A percentile compares a stretch with the other conserved stretches of the same genome.
phyloP scores from a whole-genome alignment of 2,113 vertebrate genomes.

The Xenus cinereus region DNA sequence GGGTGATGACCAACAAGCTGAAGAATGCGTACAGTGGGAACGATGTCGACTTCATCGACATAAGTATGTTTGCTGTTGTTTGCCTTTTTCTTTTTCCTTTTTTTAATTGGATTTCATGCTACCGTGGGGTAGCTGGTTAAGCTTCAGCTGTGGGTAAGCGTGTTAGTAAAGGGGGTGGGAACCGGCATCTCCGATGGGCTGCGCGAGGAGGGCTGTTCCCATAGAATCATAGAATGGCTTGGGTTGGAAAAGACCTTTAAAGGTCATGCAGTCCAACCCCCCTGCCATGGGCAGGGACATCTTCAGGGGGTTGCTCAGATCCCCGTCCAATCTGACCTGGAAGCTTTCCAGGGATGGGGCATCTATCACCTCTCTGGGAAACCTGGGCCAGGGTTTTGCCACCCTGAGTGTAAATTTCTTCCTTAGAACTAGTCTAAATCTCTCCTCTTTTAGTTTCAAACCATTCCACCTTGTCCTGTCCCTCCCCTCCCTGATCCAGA shows the following conservation, averaged over 20 bases:
- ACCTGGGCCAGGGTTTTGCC: too few species aligned
- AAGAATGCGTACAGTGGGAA: slow-evolving; percentile 92
- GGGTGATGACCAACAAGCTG: slow-evolving; percentile 91
- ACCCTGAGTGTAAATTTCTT: background rate
- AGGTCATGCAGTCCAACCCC: background rate
- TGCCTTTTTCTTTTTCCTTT: background rate
- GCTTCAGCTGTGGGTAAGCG: background rate
- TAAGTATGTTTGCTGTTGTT: slow-evolving; percentile 73
- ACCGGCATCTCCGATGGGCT: fast-evolving
- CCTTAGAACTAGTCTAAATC: background rate
- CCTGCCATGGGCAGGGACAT: background rate
- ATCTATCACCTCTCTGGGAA: background rate
- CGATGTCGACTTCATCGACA: slow-evolving; percentile 84
- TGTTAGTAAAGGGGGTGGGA: background rate
- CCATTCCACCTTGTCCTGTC: too few species aligned
- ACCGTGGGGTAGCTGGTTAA: background rate
- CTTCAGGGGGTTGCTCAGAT: background rate
- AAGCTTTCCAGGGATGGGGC: background rate
- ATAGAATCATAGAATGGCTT: background rate
- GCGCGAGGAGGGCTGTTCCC: background rate
- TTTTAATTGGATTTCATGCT: background rate
- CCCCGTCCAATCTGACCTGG: background rate
- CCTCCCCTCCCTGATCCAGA: too few species aligned
- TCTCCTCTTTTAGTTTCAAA: too few species aligned
- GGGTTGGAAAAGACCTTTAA: background rate